These are phyloP conservation scores for Geotrupes spiniger DNA, from an alignment of 2,888 invertebrate genomes.

Conservation along the genomic window DNA sequence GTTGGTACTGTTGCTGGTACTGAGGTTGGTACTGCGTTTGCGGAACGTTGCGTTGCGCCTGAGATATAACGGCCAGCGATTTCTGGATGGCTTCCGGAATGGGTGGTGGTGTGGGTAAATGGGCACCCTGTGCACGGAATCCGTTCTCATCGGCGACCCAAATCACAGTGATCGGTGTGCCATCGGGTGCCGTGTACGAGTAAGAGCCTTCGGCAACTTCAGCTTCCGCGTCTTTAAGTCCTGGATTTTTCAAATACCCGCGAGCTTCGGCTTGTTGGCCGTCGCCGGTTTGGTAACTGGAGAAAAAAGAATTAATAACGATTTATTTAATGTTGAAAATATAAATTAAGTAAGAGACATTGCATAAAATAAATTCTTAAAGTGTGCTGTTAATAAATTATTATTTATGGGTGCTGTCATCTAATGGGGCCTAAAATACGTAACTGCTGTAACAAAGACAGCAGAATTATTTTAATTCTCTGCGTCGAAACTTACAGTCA, in stretches of 20 bases:
- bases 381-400: no score
- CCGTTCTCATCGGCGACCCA: conserved; percentile 78
- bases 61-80: conserved; percentile 47
- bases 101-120: conserved; percentile 73
- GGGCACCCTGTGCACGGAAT: conserved; percentile 73
- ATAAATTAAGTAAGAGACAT: no score
- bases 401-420: no score
- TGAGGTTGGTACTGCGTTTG: conserved; percentile 13
- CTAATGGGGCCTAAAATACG: no score
- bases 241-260: conserved; percentile 70
- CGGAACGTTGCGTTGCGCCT: conserved; percentile 27
- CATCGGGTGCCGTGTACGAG: conserved; percentile 73
- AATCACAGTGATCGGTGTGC: conserved; percentile 65
- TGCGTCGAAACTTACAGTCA: no score
- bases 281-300: conserved; percentile 71
- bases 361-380: no score
- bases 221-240: conserved; percentile 65
- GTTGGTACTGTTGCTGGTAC: conserved; percentile 9
- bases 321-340: no score
- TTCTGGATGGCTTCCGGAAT: conserved; percentile 68
- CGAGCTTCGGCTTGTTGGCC: conserved; percentile 76
- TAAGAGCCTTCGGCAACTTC: conserved; percentile 76
- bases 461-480: no score
- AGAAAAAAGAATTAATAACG: conserved; percentile 4
- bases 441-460: no score